Base-by-base conservation (phyloP, 2,888 invertebrate genomes). In the Seladonia tumulorum region DNA sequence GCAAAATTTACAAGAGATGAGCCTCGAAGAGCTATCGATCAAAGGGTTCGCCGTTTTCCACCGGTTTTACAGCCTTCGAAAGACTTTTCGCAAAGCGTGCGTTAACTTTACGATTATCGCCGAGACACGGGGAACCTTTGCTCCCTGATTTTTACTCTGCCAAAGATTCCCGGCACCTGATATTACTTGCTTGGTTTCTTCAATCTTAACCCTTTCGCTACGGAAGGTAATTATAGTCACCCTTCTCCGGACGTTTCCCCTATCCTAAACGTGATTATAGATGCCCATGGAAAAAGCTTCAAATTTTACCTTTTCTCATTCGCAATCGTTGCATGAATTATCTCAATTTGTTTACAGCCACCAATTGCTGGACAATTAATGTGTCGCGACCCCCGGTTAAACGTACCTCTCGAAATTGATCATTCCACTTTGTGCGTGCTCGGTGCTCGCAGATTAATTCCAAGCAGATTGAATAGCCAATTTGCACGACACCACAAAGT, bases 221-320 rank as follows among this genome's bases (percentile, higher is more conserved):
- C 60, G 60, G 60, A 60, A 60, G 25, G 60, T 60, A 60, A 60
- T 60, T 60, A 60, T 25, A 66, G 66, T 66, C 35, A 7, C 66
- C 16, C 66, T 66, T 35, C 66, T 18, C 66, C 18, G 66, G 8
- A 1, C 57, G 25, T 57, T 57, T 57, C 57, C 57, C 25, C 25
- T 25, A 25, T 25, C 25, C 25, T 60, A 60, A 25, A 25, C 25
- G n/a, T 53, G 53, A 53, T 53, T n/a, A 14, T 5, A 60, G 60
- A 14, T 25, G 60, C 60, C 25, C 25, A 60, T 25, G 60, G 14
- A n/a, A n/a, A n/a, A n/a, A n/a, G n/a, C n/a, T n/a, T n/a, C n/a
- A n/a, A n/a, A n/a, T n/a, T n/a, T n/a, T n/a, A n/a, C n/a, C n/a
- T n/a, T n/a, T n/a, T n/a, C n/a, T n/a, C n/a, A n/a, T n/a, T n/a